Percentiles rank a stretch among this genome's conserved stretches.
These are phyloP conservation scores for Shinisaurus crocodilurus DNA, from an alignment of 2,113 vertebrate genomes.

Conservation along the genomic window DNA sequence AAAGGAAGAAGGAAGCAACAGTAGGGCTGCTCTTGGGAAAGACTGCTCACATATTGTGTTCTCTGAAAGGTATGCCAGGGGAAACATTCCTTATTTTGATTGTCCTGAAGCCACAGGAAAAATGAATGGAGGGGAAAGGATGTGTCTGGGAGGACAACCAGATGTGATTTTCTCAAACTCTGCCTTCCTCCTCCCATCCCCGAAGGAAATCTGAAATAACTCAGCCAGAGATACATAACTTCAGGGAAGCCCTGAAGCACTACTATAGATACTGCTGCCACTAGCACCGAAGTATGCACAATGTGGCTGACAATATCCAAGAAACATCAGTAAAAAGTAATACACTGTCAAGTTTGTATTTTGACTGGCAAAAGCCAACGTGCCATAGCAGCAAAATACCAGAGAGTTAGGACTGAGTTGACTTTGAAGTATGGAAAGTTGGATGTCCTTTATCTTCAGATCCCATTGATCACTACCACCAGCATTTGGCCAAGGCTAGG, in stretches of 20 bases:
- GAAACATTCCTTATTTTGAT: slow-evolving; percentile 78
- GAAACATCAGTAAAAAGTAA: slow-evolving; percentile 49
- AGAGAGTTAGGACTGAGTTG: slow-evolving; percentile 57
- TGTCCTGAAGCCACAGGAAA: slow-evolving; percentile 77
- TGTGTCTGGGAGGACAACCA: slow-evolving; percentile 76
- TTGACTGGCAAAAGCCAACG: slow-evolving; percentile 59
- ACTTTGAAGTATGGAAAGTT: slow-evolving; percentile 65
- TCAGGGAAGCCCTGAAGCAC: slow-evolving; percentile 57
- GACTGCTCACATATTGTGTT: slow-evolving; percentile 47
- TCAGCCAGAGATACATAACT: slow-evolving; percentile 76
- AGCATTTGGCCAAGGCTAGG: not conserved
- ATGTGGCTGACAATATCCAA: slow-evolving; percentile 13
- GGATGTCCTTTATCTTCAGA: slow-evolving; percentile 71
- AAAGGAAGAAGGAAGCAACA: slow-evolving; percentile 63
- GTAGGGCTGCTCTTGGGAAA: slow-evolving; percentile 45
- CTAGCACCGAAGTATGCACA: slow-evolving; percentile 54
- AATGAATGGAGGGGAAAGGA: slow-evolving; percentile 73
- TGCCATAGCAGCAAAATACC: slow-evolving; percentile 60
- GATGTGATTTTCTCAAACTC: slow-evolving; percentile 78
- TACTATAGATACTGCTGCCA: slow-evolving; percentile 7
- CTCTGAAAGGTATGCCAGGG: slow-evolving; percentile 66
- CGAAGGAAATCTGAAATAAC: slow-evolving; percentile 77
- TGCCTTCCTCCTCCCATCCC: slow-evolving; percentile 4
- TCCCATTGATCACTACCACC: slow-evolving; percentile 39
- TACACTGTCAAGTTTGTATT: slow-evolving; percentile 26